These are phyloP conservation scores for Intellagama lesueurii DNA, from an alignment of 2,797 vertebrate genomes.

Conservation along the genomic window DNA sequence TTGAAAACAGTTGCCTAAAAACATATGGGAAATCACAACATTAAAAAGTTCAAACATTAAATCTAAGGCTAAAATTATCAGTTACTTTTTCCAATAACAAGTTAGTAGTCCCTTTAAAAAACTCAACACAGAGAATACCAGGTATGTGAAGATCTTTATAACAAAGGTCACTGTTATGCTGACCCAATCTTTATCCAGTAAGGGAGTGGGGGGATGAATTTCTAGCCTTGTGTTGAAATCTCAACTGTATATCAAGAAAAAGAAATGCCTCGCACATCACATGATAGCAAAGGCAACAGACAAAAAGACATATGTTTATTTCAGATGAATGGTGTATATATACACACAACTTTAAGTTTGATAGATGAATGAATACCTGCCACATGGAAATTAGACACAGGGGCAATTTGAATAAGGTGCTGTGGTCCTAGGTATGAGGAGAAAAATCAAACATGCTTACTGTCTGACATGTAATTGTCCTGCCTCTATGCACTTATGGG, in stretches of 20 bases:
- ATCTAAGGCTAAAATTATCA: background rate
- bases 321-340: background rate
- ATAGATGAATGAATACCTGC: background rate
- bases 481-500: too few relatives aligned
- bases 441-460: background rate
- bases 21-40: slow-evolving; percentile 48
- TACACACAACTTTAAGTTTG: background rate
- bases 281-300: background rate
- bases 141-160: background rate
- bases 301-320: too few relatives aligned
- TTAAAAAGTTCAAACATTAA: background rate
- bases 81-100: background rate
- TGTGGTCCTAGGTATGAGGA: too few relatives aligned
- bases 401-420: background rate
- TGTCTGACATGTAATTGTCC: background rate
- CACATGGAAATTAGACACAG: background rate
- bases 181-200: background rate
- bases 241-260: background rate
- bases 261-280: background rate
- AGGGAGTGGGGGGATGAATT: background rate
- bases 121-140: background rate
- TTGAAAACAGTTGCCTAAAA: slow-evolving; percentile 88
- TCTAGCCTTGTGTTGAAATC: background rate
- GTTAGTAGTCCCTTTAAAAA: background rate
- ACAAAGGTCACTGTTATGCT: background rate